Percentiles rank a stretch among this genome's conserved stretches.
phyloP scores from a whole-genome alignment of 2,888 invertebrate species.

The Ophion slaviceki region DNA sequence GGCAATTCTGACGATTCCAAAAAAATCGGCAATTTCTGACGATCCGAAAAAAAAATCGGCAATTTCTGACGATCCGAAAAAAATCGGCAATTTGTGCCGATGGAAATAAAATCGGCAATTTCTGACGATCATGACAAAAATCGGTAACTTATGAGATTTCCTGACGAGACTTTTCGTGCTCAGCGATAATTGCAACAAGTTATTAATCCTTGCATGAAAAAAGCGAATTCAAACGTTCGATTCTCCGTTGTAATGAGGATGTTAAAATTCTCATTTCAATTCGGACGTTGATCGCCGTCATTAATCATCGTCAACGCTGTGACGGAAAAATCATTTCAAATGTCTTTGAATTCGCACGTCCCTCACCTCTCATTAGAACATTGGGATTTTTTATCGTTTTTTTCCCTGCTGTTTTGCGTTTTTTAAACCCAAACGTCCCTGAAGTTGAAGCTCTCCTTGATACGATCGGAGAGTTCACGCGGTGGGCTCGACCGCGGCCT shows the following conservation, averaged over 20 bases:
- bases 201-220: not conserved
- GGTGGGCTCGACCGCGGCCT: no score
- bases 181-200: no score
- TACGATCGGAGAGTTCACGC: not conserved
- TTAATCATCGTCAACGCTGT: not conserved
- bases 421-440: not conserved
- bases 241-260: not conserved
- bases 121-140: no score
- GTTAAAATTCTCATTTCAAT: constrained; percentile 1
- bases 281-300: not conserved
- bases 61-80: no score
- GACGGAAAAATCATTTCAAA: not conserved
- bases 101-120: no score
- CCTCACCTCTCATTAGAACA: not conserved
- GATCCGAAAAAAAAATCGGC: no score
- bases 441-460: constrained; percentile 4
- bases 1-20: no score
- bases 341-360: not conserved
- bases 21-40: no score
- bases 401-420: not conserved
- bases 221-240: not conserved
- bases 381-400: not conserved
- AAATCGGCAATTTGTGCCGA: no score
- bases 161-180: no score
- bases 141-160: no score